phyloP scores from a whole-genome alignment of 2,113 vertebrate species.

The Elanoides forficatus region DNA sequence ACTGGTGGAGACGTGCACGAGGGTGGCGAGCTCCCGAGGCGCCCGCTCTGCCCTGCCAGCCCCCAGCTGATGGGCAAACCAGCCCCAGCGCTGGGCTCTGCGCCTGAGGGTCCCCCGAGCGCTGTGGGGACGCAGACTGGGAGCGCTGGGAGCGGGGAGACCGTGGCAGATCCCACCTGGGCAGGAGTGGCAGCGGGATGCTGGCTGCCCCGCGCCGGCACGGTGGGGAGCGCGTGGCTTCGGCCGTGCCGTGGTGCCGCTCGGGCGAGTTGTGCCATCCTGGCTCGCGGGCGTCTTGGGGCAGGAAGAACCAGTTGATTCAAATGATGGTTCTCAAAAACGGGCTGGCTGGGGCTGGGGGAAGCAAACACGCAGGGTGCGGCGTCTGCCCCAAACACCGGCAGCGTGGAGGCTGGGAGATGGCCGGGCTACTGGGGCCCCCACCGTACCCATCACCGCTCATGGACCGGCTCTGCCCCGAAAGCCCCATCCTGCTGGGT shows the following conservation, averaged over 20 bases:
- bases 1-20: rapidly evolving
- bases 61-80: not conserved
- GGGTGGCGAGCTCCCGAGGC: not conserved
- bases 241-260: rapidly evolving
- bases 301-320: slow-evolving; percentile 61
- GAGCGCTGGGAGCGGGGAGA: not conserved
- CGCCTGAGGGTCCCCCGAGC: not conserved
- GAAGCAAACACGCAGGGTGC: not conserved
- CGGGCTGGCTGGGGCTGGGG: not conserved
- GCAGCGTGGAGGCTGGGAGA: not conserved
- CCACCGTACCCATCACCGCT: rapidly evolving
- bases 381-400: not conserved
- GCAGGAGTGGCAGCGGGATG: not conserved
- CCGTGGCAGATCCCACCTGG: not conserved
- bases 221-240: not conserved
- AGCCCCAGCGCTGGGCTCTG: rapidly evolving
- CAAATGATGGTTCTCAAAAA: not conserved
- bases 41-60: not conserved
- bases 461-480: rapidly evolving
- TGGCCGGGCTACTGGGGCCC: rapidly evolving
- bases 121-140: not conserved
- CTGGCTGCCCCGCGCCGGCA: not conserved
- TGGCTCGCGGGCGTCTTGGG: rapidly evolving
- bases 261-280: not conserved
- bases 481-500: not conserved